These are phyloP conservation scores for Hydrotaea cyrtoneurina DNA, from an alignment of 2,888 invertebrate genomes.

Conservation along the genomic window DNA sequence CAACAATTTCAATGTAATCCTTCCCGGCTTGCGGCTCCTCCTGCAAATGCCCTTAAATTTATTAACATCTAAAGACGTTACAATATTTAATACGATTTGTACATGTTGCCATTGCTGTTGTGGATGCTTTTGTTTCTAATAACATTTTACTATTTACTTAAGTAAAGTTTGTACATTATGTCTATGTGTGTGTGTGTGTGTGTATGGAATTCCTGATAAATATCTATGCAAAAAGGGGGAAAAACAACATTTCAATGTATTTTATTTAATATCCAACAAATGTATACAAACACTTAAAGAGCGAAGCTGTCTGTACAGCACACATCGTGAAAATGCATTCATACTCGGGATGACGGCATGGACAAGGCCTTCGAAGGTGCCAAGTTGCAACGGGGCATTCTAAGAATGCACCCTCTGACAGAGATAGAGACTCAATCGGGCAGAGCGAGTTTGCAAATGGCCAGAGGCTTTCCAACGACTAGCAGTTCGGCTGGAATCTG, in stretches of 20 bases:
- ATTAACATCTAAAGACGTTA: background rate
- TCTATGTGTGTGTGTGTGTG: background rate
- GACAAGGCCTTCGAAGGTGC: too few relatives aligned
- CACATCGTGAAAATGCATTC: slow-evolving; percentile 12
- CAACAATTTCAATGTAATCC: background rate
- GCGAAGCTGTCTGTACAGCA: background rate
- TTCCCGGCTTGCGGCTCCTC: background rate
- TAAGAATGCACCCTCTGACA: too few relatives aligned
- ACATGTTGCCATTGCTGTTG: background rate
- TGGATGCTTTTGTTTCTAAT: slow-evolving; percentile 4
- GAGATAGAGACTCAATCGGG: too few relatives aligned
- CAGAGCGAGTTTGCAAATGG: too few relatives aligned
- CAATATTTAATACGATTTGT: too few relatives aligned
- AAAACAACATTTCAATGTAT: background rate
- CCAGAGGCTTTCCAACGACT: too few relatives aligned
- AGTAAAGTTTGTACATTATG: slow-evolving; percentile 17
- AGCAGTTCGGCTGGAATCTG: too few relatives aligned
- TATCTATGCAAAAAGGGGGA: background rate
- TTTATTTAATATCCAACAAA: slow-evolving; percentile 12
- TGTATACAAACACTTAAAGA: background rate
- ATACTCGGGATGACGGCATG: too few relatives aligned
- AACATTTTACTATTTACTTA: slow-evolving; percentile 25
- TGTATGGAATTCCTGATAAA: slow-evolving; percentile 19
- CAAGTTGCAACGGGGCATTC: too few relatives aligned
- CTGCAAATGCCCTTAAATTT: background rate